These are phyloP conservation scores for Gorsachius magnificus DNA, from an alignment of 2,797 vertebrate genomes.

Conservation along the genomic window DNA sequence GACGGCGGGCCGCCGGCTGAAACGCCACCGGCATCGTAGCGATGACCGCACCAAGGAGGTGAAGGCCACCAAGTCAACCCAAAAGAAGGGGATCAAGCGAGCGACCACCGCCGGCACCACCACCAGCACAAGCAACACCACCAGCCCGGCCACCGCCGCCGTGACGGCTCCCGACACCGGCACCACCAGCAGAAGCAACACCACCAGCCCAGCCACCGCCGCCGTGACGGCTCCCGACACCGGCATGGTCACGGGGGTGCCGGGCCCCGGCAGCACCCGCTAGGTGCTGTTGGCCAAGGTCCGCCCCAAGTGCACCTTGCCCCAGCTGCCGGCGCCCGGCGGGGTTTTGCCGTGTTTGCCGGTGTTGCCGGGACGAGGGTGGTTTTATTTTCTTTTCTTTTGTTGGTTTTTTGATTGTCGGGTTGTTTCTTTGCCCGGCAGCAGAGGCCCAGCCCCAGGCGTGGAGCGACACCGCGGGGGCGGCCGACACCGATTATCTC, in stretches of 20 bases:
- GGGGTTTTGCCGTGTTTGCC: background rate
- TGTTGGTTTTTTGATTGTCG: no score
- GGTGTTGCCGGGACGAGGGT: background rate
- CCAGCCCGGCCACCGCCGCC: background rate
- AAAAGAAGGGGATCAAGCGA: background rate
- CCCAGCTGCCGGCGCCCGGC: background rate
- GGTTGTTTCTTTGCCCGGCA: no score
- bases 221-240: no score
- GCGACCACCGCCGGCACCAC: background rate
- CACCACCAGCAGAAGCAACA: background rate
- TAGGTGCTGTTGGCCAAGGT: background rate
- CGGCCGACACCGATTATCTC: no score
- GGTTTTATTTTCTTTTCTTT: background rate
- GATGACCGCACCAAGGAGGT: fast-evolving
- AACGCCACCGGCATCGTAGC: fast-evolving
- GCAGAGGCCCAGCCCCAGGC: background rate
- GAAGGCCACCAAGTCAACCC: background rate
- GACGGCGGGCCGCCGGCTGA: fast-evolving
- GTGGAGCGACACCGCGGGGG: no score
- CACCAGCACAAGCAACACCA: background rate
- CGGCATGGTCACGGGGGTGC: background rate
- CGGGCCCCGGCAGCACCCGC: background rate
- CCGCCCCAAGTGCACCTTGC: background rate
- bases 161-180: background rate
- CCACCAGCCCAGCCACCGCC: no score